phyloP scores from a whole-genome alignment of 2,797 vertebrate genomes.

The Malacoctenus gilli region DNA sequence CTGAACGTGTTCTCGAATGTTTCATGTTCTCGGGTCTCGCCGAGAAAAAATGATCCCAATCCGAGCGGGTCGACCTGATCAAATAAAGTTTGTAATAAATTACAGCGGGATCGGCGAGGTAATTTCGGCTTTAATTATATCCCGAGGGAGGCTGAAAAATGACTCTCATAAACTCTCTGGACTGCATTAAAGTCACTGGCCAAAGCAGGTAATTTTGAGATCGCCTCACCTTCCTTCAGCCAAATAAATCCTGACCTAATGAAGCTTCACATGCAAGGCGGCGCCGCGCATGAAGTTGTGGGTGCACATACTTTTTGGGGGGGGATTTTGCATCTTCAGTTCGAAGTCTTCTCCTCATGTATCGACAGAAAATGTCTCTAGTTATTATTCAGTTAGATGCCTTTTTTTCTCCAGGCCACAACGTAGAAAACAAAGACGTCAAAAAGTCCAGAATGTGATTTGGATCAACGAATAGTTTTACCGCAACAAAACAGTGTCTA shows the following conservation, averaged over 20 bases:
- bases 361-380: no score
- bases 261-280: neutral
- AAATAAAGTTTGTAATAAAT: conserved; percentile 17
- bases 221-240: neutral
- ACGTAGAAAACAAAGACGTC: no score
- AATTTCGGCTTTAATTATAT: conserved; percentile 12
- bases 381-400: no score
- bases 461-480: no score
- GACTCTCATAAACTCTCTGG: conserved; percentile 10
- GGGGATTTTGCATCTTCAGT: neutral
- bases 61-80: neutral
- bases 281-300: neutral
- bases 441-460: no score
- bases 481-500: no score
- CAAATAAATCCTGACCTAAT: conserved; percentile 13
- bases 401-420: no score
- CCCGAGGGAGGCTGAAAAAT: conserved; percentile 11
- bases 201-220: conserved; percentile 13
- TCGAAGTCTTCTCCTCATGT: no score
- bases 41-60: neutral
- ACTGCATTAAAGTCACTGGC: conserved; percentile 25
- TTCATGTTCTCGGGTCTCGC: neutral
- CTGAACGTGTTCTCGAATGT: conserved; percentile 6
- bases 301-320: neutral
- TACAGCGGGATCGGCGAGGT: conserved; percentile 4